These are phyloP conservation scores for Hydra vulgaris DNA, from an alignment of 30 jellyfish, hydroid and myxozoan species.

Conservation along the genomic window DNA sequence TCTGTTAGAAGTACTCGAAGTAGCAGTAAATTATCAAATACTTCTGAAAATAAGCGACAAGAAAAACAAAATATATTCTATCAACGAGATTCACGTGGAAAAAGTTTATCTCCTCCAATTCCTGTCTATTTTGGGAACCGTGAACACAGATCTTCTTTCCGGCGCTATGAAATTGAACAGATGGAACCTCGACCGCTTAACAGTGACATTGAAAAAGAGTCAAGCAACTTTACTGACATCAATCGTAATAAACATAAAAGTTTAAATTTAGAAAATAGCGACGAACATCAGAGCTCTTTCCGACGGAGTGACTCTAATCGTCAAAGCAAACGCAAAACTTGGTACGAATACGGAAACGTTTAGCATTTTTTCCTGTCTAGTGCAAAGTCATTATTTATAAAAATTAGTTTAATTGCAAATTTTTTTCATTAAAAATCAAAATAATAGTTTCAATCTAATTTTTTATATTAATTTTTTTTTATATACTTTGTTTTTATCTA, in stretches of 20 bases:
- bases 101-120: conserved; percentile 24
- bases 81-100: conserved; percentile 13
- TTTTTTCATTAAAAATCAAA: too few species aligned
- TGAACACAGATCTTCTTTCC: conserved; percentile 18
- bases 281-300: not conserved
- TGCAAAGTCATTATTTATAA: not conserved
- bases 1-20: not conserved
- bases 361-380: not conserved
- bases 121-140: conserved; percentile 21
- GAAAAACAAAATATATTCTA: not conserved
- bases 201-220: not conserved
- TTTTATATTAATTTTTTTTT: too few species aligned
- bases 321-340: conserved; percentile 35
- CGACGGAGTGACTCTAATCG: not conserved
- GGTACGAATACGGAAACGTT: conserved; percentile 85
- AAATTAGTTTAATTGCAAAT: not conserved
- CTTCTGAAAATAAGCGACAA: not conserved
- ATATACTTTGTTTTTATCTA: too few species aligned
- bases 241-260: not conserved
- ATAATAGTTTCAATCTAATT: too few species aligned
- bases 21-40: not conserved
- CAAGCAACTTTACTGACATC: conserved; percentile 2
- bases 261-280: not conserved
- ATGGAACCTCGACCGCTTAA: conserved; percentile 25
- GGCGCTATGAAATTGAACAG: conserved; percentile 26